Percentiles rank a stretch among this genome's conserved stretches.
Evolutionary conservation across 2,113 vertebrate genomes (phyloP).

Genomic region (Clarias macrocephalus): DNA sequence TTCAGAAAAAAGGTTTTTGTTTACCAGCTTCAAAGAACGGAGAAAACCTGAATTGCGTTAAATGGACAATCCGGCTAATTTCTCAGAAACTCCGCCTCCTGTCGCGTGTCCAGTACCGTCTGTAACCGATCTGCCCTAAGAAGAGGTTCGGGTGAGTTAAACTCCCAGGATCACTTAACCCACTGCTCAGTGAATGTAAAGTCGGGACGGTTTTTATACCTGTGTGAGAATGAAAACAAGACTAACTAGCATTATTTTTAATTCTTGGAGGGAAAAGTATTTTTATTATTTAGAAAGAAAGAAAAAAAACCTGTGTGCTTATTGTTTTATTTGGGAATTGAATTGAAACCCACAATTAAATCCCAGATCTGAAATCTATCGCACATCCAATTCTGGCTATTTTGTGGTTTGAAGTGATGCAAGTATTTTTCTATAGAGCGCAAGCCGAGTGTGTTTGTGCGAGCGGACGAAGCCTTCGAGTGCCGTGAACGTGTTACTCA

Average conservation of each 20-base stretch:
- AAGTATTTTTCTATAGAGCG: slow-evolving; percentile 42
- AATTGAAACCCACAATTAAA: not conserved
- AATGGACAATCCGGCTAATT: not conserved
- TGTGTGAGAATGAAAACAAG: not conserved
- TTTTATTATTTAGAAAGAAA: not conserved
- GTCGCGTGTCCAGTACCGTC: rapidly evolving
- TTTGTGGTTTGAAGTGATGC: slow-evolving; percentile 33
- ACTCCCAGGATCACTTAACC: slow-evolving; percentile 56
- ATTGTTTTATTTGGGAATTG: not conserved
- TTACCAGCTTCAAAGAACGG: not conserved
- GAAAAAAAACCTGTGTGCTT: not conserved
- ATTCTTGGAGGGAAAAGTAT: not conserved
- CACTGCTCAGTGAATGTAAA: slow-evolving; percentile 80
- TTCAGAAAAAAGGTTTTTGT: no score
- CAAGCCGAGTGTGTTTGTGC: slow-evolving; percentile 67
- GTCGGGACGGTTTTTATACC: slow-evolving; percentile 49
- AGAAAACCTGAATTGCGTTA: not conserved
- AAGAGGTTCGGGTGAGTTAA: slow-evolving; percentile 25
- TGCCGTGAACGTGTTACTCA: slow-evolving; percentile 68
- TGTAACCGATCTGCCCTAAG: not conserved
- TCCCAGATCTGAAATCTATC: slow-evolving; percentile 12
- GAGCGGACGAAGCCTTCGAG: slow-evolving; percentile 63
- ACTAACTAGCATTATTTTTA: not conserved
- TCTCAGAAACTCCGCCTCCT: not conserved
- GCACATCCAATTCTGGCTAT: not conserved